These are phyloP conservation scores for Proterorhinus semilunaris DNA, from an alignment of 2,113 vertebrate species.

Conservation along the genomic window DNA sequence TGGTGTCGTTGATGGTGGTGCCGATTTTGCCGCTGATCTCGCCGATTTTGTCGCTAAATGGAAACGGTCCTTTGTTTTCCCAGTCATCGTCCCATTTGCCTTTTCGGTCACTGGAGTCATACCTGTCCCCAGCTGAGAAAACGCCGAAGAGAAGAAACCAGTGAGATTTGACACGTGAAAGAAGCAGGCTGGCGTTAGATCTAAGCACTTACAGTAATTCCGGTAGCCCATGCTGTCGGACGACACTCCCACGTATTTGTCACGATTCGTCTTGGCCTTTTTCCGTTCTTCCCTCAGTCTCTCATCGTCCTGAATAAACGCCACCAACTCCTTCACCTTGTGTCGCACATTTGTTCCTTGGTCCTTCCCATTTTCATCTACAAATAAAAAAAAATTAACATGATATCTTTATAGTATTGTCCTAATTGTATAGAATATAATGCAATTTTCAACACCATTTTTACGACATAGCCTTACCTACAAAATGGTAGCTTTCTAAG, in stretches of 20 bases:
- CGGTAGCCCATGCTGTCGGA: constrained; percentile 89
- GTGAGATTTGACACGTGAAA: not conserved
- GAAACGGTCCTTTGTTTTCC: constrained; percentile 90
- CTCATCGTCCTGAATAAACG: constrained; percentile 97
- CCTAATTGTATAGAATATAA: no score
- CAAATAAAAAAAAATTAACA: not conserved
- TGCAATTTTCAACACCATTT: not conserved
- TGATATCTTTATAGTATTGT: not conserved
- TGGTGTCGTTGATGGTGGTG: constrained; percentile 95
- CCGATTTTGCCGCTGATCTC: constrained; percentile 98
- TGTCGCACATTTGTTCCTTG: constrained; percentile 98
- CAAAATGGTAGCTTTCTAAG: constrained; percentile 97
- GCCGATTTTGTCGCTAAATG: constrained; percentile 95
- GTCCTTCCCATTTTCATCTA: constrained; percentile 97
- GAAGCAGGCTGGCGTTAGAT: not conserved
- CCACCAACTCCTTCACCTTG: constrained; percentile 96
- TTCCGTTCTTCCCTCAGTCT: constrained; percentile 94
- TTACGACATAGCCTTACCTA: constrained; percentile 80
- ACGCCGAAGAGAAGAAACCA: not conserved
- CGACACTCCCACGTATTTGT: constrained; percentile 96
- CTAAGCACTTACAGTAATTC: constrained; percentile 82
- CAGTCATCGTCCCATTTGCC: constrained; percentile 96
- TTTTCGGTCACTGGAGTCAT: constrained; percentile 81
- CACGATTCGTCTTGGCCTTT: constrained; percentile 98
- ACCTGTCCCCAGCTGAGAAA: constrained; percentile 81